Percentiles rank a stretch among this genome's conserved stretches.
Evolutionary conservation across 1,140 invertebrate genomes (phyloP).

Genomic region (Pollicipes pollicipes): DNA sequence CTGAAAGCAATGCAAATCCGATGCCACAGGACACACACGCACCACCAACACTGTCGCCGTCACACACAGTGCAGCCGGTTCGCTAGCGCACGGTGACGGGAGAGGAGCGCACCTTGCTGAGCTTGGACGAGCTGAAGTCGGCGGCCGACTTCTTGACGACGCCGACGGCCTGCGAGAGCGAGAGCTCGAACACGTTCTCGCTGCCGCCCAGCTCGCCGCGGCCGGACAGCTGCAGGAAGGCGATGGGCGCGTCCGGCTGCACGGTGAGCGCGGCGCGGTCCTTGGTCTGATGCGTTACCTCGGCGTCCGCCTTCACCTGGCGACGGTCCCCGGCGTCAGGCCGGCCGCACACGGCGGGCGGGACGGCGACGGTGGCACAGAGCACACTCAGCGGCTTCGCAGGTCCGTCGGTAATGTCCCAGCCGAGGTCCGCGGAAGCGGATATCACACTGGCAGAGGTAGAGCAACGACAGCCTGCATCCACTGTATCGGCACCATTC

Average conservation of each 20-base stretch:
- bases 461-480: too few relatives aligned
- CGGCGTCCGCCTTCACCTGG: conserved; percentile 35
- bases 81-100: not conserved
- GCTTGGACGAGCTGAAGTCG: conserved; percentile 39
- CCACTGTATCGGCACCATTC: too few relatives aligned
- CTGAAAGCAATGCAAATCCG: conserved; percentile 5
- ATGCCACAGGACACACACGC: not conserved
- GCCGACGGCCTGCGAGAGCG: conserved; percentile 73
- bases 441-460: too few relatives aligned
- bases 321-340: too few relatives aligned
- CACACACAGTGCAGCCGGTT: too few relatives aligned
- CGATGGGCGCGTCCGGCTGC: conserved; percentile 71
- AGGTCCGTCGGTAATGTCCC: too few relatives aligned
- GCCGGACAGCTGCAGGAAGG: conserved; percentile 62
- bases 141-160: conserved; percentile 40
- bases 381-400: too few relatives aligned
- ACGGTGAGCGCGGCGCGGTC: conserved; percentile 19
- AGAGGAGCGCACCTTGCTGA: conserved; percentile 40
- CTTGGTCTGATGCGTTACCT: conserved; percentile 36
- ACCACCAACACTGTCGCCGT: not conserved
- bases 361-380: too few relatives aligned
- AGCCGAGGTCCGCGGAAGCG: too few relatives aligned
- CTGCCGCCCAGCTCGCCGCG: conserved; percentile 42
- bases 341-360: too few relatives aligned
- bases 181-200: conserved; percentile 88